Percentiles rank a stretch among this genome's conserved stretches.
phyloP scores from a whole-genome alignment of 2,888 invertebrate species.

The Hetaerina titia region DNA sequence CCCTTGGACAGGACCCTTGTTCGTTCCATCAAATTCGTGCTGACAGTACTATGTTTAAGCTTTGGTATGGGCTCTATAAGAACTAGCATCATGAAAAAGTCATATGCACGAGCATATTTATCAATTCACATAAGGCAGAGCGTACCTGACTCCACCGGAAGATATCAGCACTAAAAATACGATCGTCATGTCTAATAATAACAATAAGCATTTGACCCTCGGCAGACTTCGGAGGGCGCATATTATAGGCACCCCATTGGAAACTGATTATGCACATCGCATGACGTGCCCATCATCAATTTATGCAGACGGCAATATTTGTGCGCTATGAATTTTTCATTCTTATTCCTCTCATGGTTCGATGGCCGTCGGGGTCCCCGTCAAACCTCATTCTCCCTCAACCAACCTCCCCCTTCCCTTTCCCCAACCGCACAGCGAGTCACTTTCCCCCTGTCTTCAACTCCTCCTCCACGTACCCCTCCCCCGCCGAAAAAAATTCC shows the following conservation, averaged over 20 bases:
- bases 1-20: too few relatives aligned
- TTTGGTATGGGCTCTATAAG: too few relatives aligned
- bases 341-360: not conserved
- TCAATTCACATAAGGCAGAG: not conserved
- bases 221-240: not conserved
- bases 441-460: not conserved
- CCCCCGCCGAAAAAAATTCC: not conserved
- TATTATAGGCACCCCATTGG: not conserved
- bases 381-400: not conserved
- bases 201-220: constrained; percentile 16
- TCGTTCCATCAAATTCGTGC: too few relatives aligned
- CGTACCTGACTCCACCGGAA: not conserved
- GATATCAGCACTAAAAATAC: constrained; percentile 10
- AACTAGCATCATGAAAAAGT: too few relatives aligned
- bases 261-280: constrained; percentile 35
- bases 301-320: constrained; percentile 12
- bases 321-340: constrained; percentile 30
- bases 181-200: constrained; percentile 32
- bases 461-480: not conserved
- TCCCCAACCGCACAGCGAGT: not conserved
- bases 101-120: too few relatives aligned
- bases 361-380: not conserved
- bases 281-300: not conserved
- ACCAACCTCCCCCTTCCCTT: not conserved
- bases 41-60: too few relatives aligned